These are phyloP conservation scores for Pristis pectinata DNA, from an alignment of 2,797 vertebrate genomes.

Conservation along the genomic window DNA sequence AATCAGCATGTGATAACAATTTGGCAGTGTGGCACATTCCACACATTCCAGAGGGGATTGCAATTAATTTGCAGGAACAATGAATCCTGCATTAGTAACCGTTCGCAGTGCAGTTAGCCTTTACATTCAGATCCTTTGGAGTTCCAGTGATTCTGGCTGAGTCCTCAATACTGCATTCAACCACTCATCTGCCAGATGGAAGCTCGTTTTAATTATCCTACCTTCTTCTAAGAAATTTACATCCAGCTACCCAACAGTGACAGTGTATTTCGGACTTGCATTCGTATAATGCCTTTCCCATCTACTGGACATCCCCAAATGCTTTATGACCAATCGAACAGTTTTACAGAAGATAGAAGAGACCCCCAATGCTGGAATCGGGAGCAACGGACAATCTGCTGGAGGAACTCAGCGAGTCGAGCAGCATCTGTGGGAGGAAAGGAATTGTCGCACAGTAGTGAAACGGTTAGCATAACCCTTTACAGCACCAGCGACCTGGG, in stretches of 20 bases:
- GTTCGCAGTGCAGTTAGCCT: not conserved
- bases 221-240: not conserved
- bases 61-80: slow-evolving; percentile 46
- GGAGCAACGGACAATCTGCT: too few species aligned
- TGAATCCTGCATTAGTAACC: not conserved
- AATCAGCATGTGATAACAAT: slow-evolving; percentile 52
- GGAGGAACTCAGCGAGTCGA: too few species aligned
- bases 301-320: not conserved
- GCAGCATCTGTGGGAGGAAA: too few species aligned
- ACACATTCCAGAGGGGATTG: slow-evolving; percentile 60
- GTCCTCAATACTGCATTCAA: not conserved
- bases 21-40: slow-evolving; percentile 49
- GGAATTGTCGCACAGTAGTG: too few species aligned
- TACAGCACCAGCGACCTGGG: too few species aligned
- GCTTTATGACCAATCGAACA: too few species aligned
- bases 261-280: not conserved
- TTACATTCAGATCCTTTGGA: not conserved
- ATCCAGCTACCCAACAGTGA: not conserved
- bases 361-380: too few species aligned
- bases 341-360: too few species aligned
- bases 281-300: not conserved
- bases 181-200: not conserved
- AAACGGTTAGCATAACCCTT: too few species aligned
- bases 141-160: not conserved
- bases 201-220: not conserved